Percentiles rank a stretch among this genome's conserved stretches.
Evolutionary conservation across 2,888 invertebrate species (phyloP).

Genomic region (Orthosia incerta): DNA sequence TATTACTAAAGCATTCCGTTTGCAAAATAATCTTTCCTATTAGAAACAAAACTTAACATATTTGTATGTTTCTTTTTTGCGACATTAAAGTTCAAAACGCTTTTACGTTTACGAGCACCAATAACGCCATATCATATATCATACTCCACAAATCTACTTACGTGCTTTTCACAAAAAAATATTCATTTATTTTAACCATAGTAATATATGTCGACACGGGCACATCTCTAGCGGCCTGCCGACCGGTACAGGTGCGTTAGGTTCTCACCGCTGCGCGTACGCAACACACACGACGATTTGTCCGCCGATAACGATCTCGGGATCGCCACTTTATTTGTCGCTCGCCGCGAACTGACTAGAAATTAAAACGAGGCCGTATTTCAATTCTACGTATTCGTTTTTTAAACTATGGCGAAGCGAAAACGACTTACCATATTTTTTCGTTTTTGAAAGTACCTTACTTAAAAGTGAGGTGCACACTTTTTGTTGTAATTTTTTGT

Average conservation of each 20-base stretch:
- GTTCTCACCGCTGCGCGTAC: slow-evolving; percentile 83
- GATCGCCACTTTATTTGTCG: slow-evolving; percentile 80
- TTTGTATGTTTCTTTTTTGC: too few relatives aligned
- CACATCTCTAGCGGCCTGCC: slow-evolving; percentile 78
- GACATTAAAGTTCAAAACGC: too few relatives aligned
- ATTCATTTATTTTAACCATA: neutral
- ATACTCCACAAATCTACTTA: neutral
- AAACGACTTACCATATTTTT: slow-evolving; percentile 25
- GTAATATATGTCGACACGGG: slow-evolving; percentile 48
- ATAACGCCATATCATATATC: too few relatives aligned
- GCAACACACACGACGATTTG: slow-evolving; percentile 82
- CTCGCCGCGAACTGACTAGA: slow-evolving; percentile 64
- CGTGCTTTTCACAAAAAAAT: neutral
- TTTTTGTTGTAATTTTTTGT: slow-evolving; percentile 31
- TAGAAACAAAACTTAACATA: too few relatives aligned
- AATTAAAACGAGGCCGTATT: slow-evolving; percentile 63
- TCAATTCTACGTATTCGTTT: slow-evolving; percentile 58
- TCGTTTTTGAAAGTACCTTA: slow-evolving; percentile 40
- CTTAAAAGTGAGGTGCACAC: slow-evolving; percentile 23
- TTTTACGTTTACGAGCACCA: neutral
- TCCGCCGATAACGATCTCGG: slow-evolving; percentile 80
- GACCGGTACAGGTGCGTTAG: slow-evolving; percentile 88
- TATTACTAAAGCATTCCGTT: too few relatives aligned
- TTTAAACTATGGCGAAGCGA: slow-evolving; percentile 45
- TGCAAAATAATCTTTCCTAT: too few relatives aligned